Evolutionary conservation across 2,888 invertebrate genomes (phyloP).

Genomic region (Lepidocyrtinus sp.): DNA sequence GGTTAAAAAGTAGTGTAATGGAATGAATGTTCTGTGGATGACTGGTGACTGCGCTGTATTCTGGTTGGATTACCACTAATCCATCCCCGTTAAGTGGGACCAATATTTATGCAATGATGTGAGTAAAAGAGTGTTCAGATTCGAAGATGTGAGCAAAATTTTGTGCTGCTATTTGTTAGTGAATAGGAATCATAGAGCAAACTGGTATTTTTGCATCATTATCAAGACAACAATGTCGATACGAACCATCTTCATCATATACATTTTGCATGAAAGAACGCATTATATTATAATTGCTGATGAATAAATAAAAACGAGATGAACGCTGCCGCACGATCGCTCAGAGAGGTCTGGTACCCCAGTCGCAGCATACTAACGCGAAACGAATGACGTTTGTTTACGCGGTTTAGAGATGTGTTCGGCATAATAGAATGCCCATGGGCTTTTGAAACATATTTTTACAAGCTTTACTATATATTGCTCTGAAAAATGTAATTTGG

Average conservation of each 20-base stretch:
- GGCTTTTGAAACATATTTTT: background rate
- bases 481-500: background rate
- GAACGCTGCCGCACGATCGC: background rate
- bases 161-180: slow-evolving; percentile 1
- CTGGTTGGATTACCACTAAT: slow-evolving; percentile 15
- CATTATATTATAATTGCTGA: background rate
- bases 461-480: background rate
- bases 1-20: too few species aligned
- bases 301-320: background rate
- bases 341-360: background rate
- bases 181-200: background rate
- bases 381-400: background rate
- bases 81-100: background rate
- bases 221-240: background rate
- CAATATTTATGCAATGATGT: background rate
- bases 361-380: background rate
- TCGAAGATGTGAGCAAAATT: background rate
- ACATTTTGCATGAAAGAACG: background rate
- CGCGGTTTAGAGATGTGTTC: background rate
- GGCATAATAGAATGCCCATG: background rate
- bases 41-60: background rate
- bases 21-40: too few species aligned
- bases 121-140: background rate
- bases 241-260: background rate
- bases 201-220: slow-evolving; percentile 18